phyloP scores from a whole-genome alignment of 2,113 vertebrate genomes.

The Glareola pratincola region DNA sequence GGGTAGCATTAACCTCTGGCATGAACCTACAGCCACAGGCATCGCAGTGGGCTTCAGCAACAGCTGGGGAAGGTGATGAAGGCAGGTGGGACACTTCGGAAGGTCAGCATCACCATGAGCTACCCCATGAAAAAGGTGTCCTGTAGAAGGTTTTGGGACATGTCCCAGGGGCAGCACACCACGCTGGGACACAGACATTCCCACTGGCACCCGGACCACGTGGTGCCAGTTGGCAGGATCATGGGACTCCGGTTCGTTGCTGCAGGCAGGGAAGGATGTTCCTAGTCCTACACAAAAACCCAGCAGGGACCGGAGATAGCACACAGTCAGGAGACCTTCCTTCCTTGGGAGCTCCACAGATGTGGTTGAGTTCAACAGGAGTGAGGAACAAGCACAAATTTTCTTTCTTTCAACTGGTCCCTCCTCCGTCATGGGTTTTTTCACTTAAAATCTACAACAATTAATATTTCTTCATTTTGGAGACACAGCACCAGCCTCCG shows the following conservation, averaged over 20 bases:
- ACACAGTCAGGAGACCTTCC: background rate
- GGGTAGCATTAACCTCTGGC: background rate
- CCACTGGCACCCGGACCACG: accelerated
- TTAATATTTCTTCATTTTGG: background rate
- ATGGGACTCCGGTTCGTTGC: background rate
- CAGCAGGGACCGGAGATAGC: background rate
- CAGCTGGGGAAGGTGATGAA: background rate
- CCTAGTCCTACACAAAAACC: background rate
- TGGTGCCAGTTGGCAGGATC: background rate
- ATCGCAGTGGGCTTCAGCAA: accelerated
- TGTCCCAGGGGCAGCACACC: background rate
- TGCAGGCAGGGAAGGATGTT: background rate
- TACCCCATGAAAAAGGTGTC: background rate
- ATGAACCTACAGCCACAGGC: background rate
- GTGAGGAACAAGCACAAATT: background rate
- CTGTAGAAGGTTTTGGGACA: background rate
- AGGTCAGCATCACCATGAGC: background rate
- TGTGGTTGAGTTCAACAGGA: background rate
- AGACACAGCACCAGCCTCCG: background rate
- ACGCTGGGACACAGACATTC: background rate
- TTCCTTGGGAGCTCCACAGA: accelerated
- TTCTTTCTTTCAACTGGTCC: background rate
- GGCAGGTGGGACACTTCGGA: background rate
- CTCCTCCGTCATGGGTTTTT: background rate
- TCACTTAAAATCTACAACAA: background rate